A percentile compares a stretch with the other conserved stretches of the same genome.
Evolutionary conservation across 2,797 vertebrate species (phyloP).

Genomic region (Bovichtus diacanthus): DNA sequence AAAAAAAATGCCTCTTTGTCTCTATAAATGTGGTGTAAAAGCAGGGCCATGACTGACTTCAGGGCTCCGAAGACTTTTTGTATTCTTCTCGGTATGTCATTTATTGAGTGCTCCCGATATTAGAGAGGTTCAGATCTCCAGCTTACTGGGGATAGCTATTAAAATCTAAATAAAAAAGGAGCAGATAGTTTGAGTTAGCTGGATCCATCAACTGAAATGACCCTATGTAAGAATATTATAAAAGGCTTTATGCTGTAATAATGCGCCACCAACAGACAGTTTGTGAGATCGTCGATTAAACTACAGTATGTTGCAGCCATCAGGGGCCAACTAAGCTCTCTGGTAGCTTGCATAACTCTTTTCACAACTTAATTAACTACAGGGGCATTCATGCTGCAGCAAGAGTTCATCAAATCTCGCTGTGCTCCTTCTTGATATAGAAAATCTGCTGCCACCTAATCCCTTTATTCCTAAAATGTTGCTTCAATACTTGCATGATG

Average conservation of each 20-base stretch:
- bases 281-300: background rate
- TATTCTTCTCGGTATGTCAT: slow-evolving; percentile 7
- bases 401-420: slow-evolving; percentile 16
- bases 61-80: background rate
- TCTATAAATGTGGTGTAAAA: background rate
- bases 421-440: slow-evolving; percentile 16
- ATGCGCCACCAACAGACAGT: background rate
- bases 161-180: no score
- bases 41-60: background rate
- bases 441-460: slow-evolving; percentile 32
- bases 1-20: background rate
- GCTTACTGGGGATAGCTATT: no score
- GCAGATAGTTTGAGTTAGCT: background rate
- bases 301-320: background rate
- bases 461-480: slow-evolving; percentile 15
- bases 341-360: background rate
- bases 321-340: background rate
- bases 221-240: background rate
- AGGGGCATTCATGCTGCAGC: slow-evolving; percentile 8
- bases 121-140: slow-evolving; percentile 5
- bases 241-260: background rate
- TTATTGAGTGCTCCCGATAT: slow-evolving; percentile 10
- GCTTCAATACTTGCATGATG: slow-evolving; percentile 16
- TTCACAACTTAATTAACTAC: slow-evolving; percentile 22
- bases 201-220: background rate